Percentiles rank a stretch among this genome's conserved stretches.
phyloP scores from a whole-genome alignment of 2,888 invertebrate genomes.

The Cephus sareptanus region DNA sequence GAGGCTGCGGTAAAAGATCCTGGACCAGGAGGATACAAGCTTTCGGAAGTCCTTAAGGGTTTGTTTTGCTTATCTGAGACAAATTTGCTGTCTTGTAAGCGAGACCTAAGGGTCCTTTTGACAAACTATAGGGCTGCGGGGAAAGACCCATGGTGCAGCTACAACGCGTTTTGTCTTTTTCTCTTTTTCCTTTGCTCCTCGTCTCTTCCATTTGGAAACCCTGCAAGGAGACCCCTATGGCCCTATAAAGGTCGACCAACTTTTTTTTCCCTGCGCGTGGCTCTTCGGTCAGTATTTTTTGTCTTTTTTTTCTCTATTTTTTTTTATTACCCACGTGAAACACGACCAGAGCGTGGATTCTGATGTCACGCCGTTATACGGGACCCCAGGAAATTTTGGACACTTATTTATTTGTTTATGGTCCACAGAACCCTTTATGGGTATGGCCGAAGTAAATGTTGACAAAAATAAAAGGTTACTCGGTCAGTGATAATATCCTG shows the following conservation, averaged over 20 bases:
- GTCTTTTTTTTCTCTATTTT: neutral
- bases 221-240: neutral
- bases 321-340: conserved; percentile 13
- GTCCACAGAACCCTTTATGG: neutral
- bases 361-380: neutral
- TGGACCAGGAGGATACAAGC: neutral
- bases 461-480: neutral
- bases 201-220: conserved; percentile 3
- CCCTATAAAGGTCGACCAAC: conserved; percentile 35
- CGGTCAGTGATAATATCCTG: neutral
- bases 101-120: conserved; percentile 60
- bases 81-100: conserved; percentile 64
- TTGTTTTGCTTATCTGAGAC: conserved; percentile 64
- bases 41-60: conserved; percentile 39
- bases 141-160: conserved; percentile 25
- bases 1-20: neutral
- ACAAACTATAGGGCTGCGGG: conserved; percentile 54
- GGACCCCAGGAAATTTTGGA: conserved; percentile 12
- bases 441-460: neutral
- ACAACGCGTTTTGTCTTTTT: neutral
- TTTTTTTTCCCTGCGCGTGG: conserved; percentile 20
- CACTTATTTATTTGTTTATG: conserved; percentile 22
- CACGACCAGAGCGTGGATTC: conserved; percentile 6
- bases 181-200: neutral
- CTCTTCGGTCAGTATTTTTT: neutral